These are phyloP conservation scores for Phengaris arion DNA, from an alignment of 2,888 invertebrate species.

Conservation along the genomic window DNA sequence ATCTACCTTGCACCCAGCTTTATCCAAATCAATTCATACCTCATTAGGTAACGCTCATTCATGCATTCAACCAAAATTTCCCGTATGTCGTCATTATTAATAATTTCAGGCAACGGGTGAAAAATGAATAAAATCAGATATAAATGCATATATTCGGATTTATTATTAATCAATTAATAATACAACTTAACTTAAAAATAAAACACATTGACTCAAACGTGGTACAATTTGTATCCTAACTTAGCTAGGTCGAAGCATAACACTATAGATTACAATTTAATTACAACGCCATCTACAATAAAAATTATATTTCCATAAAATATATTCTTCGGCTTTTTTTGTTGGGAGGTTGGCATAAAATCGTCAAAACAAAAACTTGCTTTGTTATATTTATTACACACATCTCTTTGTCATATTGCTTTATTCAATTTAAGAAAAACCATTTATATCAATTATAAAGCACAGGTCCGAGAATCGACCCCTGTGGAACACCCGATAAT, in stretches of 20 bases:
- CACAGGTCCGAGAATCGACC: neutral
- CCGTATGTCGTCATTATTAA: too few relatives aligned
- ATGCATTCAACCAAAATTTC: too few relatives aligned
- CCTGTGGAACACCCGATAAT: slow-evolving; percentile 4
- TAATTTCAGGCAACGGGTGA: neutral
- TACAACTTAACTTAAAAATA: slow-evolving; percentile 74
- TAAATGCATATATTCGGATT: slow-evolving; percentile 79
- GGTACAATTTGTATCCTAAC: slow-evolving; percentile 56
- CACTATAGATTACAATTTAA: slow-evolving; percentile 75
- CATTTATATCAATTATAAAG: slow-evolving; percentile 5
- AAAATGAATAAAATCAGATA: slow-evolving; percentile 44
- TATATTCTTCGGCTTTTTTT: neutral
- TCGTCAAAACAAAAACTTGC: neutral
- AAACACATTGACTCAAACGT: slow-evolving; percentile 72
- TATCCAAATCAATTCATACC: too few relatives aligned
- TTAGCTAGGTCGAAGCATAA: slow-evolving; percentile 75
- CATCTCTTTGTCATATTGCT: neutral
- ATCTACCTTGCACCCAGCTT: too few relatives aligned
- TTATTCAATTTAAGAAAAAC: neutral
- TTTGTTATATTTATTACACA: neutral
- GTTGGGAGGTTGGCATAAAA: neutral
- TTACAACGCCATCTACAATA: slow-evolving; percentile 59
- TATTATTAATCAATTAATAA: slow-evolving; percentile 73
- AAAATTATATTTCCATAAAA: slow-evolving; percentile 27
- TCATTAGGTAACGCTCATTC: too few relatives aligned